These are phyloP conservation scores for Geotrypetes seraphini DNA, from an alignment of 2,797 vertebrate species.

Conservation along the genomic window DNA sequence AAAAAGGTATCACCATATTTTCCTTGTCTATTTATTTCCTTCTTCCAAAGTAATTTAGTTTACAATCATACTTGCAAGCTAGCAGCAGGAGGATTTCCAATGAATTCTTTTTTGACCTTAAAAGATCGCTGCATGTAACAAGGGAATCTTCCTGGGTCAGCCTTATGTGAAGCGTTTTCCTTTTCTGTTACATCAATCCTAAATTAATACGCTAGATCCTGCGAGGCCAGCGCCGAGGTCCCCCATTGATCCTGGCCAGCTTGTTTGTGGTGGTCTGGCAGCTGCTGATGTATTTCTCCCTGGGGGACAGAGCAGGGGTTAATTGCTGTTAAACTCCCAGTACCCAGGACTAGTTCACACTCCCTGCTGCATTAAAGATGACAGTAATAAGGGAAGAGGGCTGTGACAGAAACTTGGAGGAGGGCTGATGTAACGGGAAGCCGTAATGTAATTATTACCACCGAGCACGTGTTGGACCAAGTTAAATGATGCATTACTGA, in stretches of 20 bases:
- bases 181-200: constrained; percentile 34
- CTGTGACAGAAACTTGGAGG: constrained; percentile 67
- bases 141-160: constrained; percentile 27
- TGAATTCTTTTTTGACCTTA: no score
- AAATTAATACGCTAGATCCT: constrained; percentile 57
- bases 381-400: constrained; percentile 77
- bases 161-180: constrained; percentile 28
- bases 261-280: constrained; percentile 82
- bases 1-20: no score
- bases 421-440: constrained; percentile 57
- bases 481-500: constrained; percentile 66
- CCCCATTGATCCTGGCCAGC: constrained; percentile 65
- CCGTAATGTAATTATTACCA: constrained; percentile 64
- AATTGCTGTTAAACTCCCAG: constrained; percentile 81
- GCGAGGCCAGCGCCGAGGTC: constrained; percentile 43
- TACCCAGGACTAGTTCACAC: constrained; percentile 68
- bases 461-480: constrained; percentile 62
- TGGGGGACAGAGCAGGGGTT: constrained; percentile 70
- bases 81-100: no score
- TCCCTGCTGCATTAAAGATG: constrained; percentile 74
- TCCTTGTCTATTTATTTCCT: no score
- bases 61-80: no score
- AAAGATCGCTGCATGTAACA: no score
- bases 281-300: constrained; percentile 71
- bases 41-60: no score